These are phyloP conservation scores for Ginglymostoma cirratum DNA, from an alignment of 2,113 vertebrate species.

Conservation along the genomic window DNA sequence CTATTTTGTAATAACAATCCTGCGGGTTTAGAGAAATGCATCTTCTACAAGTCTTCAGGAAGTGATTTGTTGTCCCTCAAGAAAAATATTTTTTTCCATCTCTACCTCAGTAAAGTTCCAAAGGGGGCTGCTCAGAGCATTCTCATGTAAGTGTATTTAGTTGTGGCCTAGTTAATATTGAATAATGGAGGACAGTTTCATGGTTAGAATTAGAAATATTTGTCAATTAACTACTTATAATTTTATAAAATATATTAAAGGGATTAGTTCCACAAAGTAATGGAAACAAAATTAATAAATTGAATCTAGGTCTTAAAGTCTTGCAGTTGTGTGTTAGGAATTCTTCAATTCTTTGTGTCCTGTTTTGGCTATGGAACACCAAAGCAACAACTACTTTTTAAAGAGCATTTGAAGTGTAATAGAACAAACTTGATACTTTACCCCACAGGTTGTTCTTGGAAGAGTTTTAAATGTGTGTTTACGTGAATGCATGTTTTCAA, in stretches of 20 bases:
- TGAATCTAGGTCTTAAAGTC: not conserved
- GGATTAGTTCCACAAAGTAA: not conserved
- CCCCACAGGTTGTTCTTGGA: not conserved
- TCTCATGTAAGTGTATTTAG: constrained; percentile 47
- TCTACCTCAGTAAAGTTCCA: constrained; percentile 67
- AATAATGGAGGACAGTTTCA: not conserved
- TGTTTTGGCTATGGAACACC: not conserved
- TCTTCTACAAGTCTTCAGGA: constrained; percentile 56
- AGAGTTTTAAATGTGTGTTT: not conserved
- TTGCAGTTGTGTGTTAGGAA: not conserved
- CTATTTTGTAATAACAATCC: constrained; percentile 58
- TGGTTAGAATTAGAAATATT: not conserved
- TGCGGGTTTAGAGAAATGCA: constrained; percentile 52
- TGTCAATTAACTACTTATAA: not conserved
- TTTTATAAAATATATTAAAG: not conserved
- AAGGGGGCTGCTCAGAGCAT: constrained; percentile 54
- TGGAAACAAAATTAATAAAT: not conserved
- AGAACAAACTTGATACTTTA: not conserved
- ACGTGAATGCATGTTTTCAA: not conserved
- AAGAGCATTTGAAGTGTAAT: not conserved
- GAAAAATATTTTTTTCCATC: constrained; percentile 65
- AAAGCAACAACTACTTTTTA: not conserved
- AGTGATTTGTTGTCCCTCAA: constrained; percentile 63
- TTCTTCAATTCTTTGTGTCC: not conserved
- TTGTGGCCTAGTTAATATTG: not conserved